These are phyloP conservation scores for Chloroceryle inda DNA, from an alignment of 2,797 vertebrate species.

Conservation along the genomic window DNA sequence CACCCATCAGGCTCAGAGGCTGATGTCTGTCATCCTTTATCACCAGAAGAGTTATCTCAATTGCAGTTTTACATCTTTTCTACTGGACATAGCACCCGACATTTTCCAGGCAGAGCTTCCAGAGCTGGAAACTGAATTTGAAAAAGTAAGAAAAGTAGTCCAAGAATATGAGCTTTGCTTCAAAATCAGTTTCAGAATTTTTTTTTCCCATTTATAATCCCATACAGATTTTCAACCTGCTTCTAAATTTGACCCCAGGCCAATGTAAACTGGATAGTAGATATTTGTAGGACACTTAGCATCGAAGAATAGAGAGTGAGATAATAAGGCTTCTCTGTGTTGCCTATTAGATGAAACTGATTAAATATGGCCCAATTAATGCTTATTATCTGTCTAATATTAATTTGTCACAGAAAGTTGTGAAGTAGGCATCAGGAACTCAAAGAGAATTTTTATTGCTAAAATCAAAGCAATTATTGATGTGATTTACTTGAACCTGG, in stretches of 20 bases:
- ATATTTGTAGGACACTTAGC: constrained; percentile 24
- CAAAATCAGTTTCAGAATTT: not conserved
- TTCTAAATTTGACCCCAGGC: constrained; percentile 28
- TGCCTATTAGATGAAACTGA: constrained; percentile 54
- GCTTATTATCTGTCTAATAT: constrained; percentile 66
- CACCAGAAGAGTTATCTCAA: not conserved
- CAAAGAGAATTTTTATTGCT: constrained; percentile 17
- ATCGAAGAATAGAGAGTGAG: not conserved
- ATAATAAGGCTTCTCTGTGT: constrained; percentile 40
- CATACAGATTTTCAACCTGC: not conserved
- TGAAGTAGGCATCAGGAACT: constrained; percentile 36
- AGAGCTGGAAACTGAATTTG: not conserved
- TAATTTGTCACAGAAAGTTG: constrained; percentile 67
- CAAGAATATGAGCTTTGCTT: not conserved
- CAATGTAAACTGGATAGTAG: not conserved
- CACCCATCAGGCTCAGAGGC: not conserved
- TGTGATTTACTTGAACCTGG: constrained; percentile 9
- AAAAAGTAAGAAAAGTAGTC: not conserved
- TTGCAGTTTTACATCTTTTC: not conserved
- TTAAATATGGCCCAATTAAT: constrained; percentile 64
- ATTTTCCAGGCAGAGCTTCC: not conserved
- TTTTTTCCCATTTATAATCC: not conserved
- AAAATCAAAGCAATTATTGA: constrained; percentile 32
- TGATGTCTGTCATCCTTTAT: not conserved
- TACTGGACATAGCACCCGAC: rapidly evolving